Conservation (phyloP, 2,797 vertebrate species). For the Valencia hispanica region DNA sequence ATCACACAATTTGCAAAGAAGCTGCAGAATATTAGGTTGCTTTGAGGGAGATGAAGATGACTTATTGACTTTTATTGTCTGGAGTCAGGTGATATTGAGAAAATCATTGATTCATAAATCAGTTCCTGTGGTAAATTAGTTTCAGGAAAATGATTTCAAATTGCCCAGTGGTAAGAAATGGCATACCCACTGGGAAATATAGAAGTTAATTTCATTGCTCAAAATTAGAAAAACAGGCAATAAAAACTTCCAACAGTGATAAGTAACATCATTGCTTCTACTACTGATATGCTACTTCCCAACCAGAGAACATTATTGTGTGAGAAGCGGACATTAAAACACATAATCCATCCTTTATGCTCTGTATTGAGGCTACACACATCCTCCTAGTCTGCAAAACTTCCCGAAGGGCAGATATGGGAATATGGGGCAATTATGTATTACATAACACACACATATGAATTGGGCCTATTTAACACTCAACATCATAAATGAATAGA, state of each 20-base stretch:
- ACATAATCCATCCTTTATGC: constrained; percentile 30
- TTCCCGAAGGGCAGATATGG: constrained; percentile 17
- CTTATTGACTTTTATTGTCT: constrained; percentile 1
- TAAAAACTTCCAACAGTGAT: constrained; percentile 11
- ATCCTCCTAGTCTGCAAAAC: constrained; percentile 19
- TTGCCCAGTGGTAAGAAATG: constrained; percentile 10
- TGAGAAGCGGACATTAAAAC: constrained; percentile 16
- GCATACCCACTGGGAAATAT: constrained; percentile 1
- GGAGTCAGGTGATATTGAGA: background rate
- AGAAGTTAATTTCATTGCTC: constrained; percentile 14
- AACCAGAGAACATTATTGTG: constrained; percentile 6
- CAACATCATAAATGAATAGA: constrained; percentile 9
- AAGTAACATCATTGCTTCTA: constrained; percentile 8
- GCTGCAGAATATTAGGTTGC: background rate
- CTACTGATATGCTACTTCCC: no score
- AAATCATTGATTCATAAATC: constrained; percentile 9
- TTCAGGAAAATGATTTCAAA: constrained; percentile 1
- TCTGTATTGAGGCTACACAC: constrained; percentile 12
- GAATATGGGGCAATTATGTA: constrained; percentile 15
- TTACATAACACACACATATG: constrained; percentile 34
- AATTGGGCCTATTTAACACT: constrained; percentile 32
- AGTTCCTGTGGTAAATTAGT: background rate
- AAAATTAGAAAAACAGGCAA: constrained; percentile 21
- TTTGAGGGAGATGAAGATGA: constrained; percentile 2
- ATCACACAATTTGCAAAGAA: background rate